Conservation (phyloP, 2,113 vertebrate species). For the Oryzias curvinotus region DNA sequence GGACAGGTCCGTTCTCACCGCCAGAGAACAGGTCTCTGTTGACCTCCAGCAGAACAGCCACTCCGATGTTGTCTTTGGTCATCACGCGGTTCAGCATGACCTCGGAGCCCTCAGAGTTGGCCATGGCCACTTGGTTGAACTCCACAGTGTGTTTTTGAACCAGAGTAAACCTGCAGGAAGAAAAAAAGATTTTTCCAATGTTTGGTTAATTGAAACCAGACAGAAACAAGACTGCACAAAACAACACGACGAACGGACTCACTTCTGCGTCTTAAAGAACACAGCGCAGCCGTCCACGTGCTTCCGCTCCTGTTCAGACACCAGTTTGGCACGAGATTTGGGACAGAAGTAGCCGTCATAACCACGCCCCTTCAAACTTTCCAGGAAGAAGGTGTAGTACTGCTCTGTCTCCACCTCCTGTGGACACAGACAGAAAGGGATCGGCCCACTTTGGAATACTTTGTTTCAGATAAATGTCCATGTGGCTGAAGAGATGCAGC, state of each 20-base stretch:
- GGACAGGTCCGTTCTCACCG: conserved; percentile 71
- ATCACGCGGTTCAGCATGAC: conserved; percentile 98
- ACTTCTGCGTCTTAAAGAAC: conserved; percentile 99
- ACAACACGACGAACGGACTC: conserved; percentile 43
- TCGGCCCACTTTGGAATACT: too few species aligned
- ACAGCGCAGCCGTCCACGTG: conserved; percentile 98
- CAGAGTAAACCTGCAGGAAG: conserved; percentile 84
- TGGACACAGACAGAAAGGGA: conserved; percentile 11
- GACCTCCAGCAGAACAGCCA: conserved; percentile 92
- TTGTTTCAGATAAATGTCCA: too few species aligned
- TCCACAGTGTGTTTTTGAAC: conserved; percentile 98
- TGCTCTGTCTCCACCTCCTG: conserved; percentile 99
- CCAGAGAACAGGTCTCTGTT: conserved; percentile 89
- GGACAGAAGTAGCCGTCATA: conserved; percentile 98
- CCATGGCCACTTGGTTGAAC: conserved; percentile 99
- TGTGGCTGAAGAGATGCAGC: too few species aligned
- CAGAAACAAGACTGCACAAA: background rate
- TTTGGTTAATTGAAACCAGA: background rate
- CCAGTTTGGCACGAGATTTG: conserved; percentile 99
- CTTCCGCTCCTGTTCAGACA: conserved; percentile 96
- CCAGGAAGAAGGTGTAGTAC: conserved; percentile 96
- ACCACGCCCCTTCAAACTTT: conserved; percentile 91
- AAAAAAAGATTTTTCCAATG: too few species aligned
- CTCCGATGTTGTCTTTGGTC: conserved; percentile 99
- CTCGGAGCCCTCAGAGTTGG: conserved; percentile 97